A percentile compares a stretch with the other conserved stretches of the same genome.
These are phyloP conservation scores for Otus sunia DNA, from an alignment of 2,113 vertebrate genomes.

Conservation along the genomic window DNA sequence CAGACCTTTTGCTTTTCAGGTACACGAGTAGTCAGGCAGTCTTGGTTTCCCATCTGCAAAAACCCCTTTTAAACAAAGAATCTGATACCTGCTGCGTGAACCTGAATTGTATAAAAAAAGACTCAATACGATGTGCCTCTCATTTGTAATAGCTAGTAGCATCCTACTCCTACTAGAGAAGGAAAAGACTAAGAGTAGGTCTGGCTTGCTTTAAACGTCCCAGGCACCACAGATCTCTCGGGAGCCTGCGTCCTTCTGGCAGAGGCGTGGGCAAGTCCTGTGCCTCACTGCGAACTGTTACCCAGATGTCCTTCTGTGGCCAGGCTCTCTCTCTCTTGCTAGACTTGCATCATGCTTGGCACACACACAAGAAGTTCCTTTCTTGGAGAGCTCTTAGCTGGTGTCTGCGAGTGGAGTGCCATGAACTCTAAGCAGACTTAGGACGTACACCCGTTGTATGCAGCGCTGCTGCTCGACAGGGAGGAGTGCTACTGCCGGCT, in stretches of 20 bases:
- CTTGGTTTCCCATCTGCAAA: neutral
- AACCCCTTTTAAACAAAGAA: neutral
- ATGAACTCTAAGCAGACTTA: neutral
- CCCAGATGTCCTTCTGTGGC: neutral
- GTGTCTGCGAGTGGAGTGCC: too few species aligned
- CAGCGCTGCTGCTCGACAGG: accelerated
- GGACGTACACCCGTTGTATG: accelerated
- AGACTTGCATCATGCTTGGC: neutral
- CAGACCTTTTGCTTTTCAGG: neutral
- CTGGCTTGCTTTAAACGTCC: neutral
- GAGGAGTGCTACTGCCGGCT: accelerated
- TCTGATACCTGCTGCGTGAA: neutral
- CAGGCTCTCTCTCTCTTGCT: neutral
- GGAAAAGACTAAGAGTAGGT: neutral
- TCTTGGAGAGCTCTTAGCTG: neutral
- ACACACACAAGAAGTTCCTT: too few species aligned
- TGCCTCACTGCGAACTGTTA: accelerated
- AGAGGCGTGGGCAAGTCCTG: neutral
- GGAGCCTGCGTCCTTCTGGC: neutral
- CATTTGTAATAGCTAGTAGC: neutral
- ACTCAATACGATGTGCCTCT: neutral
- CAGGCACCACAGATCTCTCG: accelerated
- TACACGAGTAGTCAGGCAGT: neutral
- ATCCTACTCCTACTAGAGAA: neutral
- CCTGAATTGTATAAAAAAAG: neutral